Conservation (phyloP, 2,797 vertebrate genomes). For the Halcyon badia region DNA sequence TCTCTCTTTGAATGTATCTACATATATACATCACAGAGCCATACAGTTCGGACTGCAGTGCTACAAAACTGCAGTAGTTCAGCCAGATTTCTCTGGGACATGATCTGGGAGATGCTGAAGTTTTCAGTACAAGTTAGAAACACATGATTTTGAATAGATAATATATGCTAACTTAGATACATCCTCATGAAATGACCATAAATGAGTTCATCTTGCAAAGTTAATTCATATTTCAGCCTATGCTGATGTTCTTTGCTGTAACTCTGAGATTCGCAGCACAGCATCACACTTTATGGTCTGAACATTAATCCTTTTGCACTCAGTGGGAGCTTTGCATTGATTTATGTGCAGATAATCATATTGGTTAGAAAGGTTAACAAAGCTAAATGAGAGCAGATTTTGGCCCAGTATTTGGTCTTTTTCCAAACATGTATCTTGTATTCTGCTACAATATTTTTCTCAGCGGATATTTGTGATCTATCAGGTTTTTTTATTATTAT, state of each 20-base stretch:
- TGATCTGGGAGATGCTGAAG: neutral
- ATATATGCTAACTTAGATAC: neutral
- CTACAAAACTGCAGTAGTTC: neutral
- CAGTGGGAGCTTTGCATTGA: neutral
- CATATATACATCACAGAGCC: neutral
- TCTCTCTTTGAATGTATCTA: neutral
- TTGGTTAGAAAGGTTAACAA: neutral
- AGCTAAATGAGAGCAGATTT: neutral
- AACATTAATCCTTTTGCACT: neutral
- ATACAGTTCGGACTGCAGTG: neutral
- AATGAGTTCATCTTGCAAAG: neutral
- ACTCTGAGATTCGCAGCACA: neutral
- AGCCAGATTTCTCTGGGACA: neutral
- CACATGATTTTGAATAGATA: neutral
- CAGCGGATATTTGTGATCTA: neutral
- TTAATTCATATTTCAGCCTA: neutral
- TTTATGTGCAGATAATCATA: neutral
- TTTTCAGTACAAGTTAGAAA: neutral
- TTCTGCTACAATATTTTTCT: neutral
- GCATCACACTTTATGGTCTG: neutral
- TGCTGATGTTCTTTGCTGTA: fast-evolving
- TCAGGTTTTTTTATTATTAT: neutral
- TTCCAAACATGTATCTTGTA: neutral
- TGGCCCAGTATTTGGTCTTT: neutral
- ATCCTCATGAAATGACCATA: neutral